Evolutionary conservation across 2,113 vertebrate species (phyloP).

Genomic region (Oryzias woworae): DNA sequence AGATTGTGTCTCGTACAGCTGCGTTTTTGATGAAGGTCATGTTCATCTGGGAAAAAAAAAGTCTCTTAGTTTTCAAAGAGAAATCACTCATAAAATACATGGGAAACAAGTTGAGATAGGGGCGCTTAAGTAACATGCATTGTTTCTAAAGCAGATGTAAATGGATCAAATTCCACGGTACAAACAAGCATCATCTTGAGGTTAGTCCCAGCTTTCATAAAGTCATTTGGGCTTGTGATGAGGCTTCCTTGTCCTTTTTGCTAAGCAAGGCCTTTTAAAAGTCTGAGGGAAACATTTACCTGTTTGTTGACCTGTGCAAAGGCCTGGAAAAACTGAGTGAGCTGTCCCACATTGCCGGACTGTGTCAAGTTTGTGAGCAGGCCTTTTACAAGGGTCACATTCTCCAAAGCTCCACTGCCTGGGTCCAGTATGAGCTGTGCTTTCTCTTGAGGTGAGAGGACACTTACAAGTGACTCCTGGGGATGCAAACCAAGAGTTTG

Average conservation of each 20-base stretch:
- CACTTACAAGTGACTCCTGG: no score
- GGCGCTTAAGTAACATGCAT: no score
- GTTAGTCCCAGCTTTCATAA: no score
- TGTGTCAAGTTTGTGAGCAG: slow-evolving; percentile 26
- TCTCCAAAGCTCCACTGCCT: slow-evolving; percentile 10
- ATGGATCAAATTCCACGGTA: no score
- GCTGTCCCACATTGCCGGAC: slow-evolving; percentile 8
- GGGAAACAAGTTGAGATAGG: no score
- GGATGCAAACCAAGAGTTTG: no score
- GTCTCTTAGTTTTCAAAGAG: neutral
- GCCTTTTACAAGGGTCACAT: slow-evolving; percentile 20
- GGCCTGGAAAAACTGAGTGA: slow-evolving; percentile 24
- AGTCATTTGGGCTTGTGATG: no score
- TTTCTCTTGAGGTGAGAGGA: slow-evolving; percentile 37
- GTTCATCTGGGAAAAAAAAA: slow-evolving; percentile 18
- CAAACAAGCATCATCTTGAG: no score
- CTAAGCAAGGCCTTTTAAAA: no score
- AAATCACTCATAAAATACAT: no score
- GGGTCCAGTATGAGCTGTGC: slow-evolving; percentile 42
- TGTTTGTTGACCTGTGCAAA: slow-evolving; percentile 12
- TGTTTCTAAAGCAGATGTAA: no score
- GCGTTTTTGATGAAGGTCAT: slow-evolving; percentile 13
- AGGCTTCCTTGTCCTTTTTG: no score
- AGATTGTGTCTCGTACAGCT: slow-evolving; percentile 24
- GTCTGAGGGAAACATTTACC: slow-evolving; percentile 13